phyloP scores from a whole-genome alignment of 2,888 invertebrate genomes.

The Oscheius onirici region DNA sequence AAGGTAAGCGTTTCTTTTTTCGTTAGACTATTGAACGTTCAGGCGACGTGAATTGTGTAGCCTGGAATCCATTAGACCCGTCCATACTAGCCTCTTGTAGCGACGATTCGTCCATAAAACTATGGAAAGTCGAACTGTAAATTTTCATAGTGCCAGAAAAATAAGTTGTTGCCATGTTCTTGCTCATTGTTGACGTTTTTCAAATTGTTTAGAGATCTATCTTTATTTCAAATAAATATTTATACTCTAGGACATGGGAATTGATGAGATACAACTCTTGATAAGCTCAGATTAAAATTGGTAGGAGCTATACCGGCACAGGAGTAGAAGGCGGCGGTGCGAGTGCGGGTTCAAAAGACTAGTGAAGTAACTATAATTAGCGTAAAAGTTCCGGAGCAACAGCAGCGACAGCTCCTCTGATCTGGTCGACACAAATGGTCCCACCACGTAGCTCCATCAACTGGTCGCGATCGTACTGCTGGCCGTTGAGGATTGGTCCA shows the following conservation, averaged over 20 bases:
- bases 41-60: slow-evolving; percentile 87
- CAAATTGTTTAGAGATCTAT: background rate
- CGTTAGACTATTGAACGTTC: background rate
- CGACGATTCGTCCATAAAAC: slow-evolving; percentile 56
- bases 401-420: slow-evolving; percentile 16
- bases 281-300: slow-evolving; percentile 20
- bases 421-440: slow-evolving; percentile 9
- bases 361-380: slow-evolving; percentile 11
- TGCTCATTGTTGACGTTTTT: slow-evolving; percentile 1
- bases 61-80: slow-evolving; percentile 83
- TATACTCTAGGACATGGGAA: slow-evolving; percentile 19
- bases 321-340: background rate
- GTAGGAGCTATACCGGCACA: slow-evolving; percentile 7
- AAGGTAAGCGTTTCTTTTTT: slow-evolving; percentile 27
- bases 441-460: slow-evolving; percentile 38
- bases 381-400: slow-evolving; percentile 35
- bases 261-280: slow-evolving; percentile 22
- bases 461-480: slow-evolving; percentile 42
- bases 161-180: background rate
- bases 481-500: background rate
- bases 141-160: background rate
- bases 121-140: slow-evolving; percentile 36
- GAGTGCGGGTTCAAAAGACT: slow-evolving; percentile 1
- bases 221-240: slow-evolving; percentile 7
- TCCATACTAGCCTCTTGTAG: slow-evolving; percentile 87